Conservation (phyloP, 1,140 invertebrate species). For the Reticulitermes speratus region DNA sequence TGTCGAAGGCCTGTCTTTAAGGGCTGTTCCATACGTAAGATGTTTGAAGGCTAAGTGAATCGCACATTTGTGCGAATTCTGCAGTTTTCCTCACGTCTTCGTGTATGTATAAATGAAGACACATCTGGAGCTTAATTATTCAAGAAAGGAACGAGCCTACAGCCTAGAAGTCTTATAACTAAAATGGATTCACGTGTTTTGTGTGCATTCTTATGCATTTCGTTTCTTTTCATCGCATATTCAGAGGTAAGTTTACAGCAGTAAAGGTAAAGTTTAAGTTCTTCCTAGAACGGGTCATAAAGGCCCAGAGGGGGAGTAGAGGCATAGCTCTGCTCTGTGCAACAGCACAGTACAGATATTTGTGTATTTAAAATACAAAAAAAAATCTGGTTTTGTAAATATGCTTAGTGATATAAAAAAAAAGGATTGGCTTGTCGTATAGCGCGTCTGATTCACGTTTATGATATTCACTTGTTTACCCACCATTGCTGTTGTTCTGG, state of each 20-base stretch:
- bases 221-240: not conserved
- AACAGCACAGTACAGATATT: not conserved
- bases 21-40: not conserved
- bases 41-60: not conserved
- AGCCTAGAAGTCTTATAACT: not conserved
- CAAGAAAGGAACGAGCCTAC: not conserved
- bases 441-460: not conserved
- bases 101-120: not conserved
- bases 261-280: no score
- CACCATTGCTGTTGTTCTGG: no score
- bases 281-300: no score
- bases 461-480: not conserved
- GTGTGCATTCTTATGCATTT: not conserved
- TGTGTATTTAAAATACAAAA: not conserved
- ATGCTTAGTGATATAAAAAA: not conserved
- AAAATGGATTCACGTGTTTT: not conserved
- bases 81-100: not conserved
- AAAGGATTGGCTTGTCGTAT: not conserved
- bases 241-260: not conserved
- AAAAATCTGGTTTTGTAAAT: not conserved
- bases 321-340: no score
- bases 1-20: not conserved
- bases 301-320: no score
- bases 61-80: not conserved
- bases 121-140: not conserved